Base-by-base conservation (phyloP, 1,140 invertebrate genomes). In the Calycopis cecrops region DNA sequence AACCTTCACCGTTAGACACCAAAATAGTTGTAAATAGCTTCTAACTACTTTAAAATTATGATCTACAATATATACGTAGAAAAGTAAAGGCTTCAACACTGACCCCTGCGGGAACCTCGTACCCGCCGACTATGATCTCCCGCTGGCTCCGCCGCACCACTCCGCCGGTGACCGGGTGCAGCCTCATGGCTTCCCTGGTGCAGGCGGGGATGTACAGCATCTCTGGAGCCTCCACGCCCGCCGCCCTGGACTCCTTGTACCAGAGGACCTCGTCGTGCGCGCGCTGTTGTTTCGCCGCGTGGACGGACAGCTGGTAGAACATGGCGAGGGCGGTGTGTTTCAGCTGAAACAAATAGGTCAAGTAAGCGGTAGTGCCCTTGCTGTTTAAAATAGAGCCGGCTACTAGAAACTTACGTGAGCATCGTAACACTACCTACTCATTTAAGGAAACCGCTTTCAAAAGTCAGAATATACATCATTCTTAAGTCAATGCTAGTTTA, bases 251-350 rank as follows among this genome's bases (percentile, higher is more conserved):
- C 0, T 72, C 79, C 4, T 65, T 64, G 0, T 71, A 67, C 83
- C 83, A 86, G n/a, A 61, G 33, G 0, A 83, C 71, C 48, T 86
- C 74, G 53, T 86, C 82, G 40, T 84, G 80, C 7, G 76, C 82
- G 0, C 77, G 65, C 37, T 86, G 82, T 40, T 86, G 82, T 0
- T 65, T 71, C 9, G 82, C 82, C 10, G 80, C 73, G 71, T 86
- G 73, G 3, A 86, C 69, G 0, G 82, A 81, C 0, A 86, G 60
- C n/a, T 84, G 76, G 69, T 84, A 78, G 59, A 84, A 78, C 77
- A 84, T 79, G 49, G 65, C 73, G 7, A 84, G 56, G 0, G 82
- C 82, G 56, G 82, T 76, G 57, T 84, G 80, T 14, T 70, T 74
- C 0, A 84, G 68, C 82, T 85, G 70, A 7, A 69, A 61, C 0